These are phyloP conservation scores for Saccostrea echinata DNA, from an alignment of 1,140 invertebrate species.

Conservation along the genomic window DNA sequence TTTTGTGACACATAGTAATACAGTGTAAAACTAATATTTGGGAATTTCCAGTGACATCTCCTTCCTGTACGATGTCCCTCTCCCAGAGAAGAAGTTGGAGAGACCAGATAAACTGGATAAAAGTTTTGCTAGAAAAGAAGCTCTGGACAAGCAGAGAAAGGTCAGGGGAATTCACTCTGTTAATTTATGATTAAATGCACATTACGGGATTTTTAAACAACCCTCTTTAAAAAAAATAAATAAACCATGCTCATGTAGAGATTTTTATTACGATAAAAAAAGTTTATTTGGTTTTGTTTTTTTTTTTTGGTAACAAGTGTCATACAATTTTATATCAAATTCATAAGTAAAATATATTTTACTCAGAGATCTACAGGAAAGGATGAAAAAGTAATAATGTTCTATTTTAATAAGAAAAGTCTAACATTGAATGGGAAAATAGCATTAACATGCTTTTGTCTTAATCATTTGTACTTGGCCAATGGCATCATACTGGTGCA, in stretches of 20 bases:
- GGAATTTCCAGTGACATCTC: conserved; percentile 76
- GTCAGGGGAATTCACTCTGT: conserved; percentile 43
- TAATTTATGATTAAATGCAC: background rate
- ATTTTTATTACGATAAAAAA: too few species aligned
- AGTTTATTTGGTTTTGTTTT: too few species aligned
- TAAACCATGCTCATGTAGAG: background rate
- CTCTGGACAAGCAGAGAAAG: conserved; percentile 64
- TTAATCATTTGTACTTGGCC: background rate
- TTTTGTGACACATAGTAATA: background rate
- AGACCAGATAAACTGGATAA: conserved; percentile 72
- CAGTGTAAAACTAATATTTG: background rate
- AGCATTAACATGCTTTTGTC: background rate
- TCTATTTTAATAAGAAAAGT: background rate
- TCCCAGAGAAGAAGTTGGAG: conserved; percentile 62
- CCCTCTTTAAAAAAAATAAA: background rate
- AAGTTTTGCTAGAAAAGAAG: conserved; percentile 71
- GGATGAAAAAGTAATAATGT: background rate
- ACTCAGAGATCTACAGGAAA: background rate
- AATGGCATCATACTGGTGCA: too few species aligned
- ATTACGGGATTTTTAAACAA: too few species aligned
- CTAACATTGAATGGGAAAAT: background rate
- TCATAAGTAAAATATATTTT: conserved; percentile 1
- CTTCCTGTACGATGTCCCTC: conserved; percentile 79
- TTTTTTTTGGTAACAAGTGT: background rate
- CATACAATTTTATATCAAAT: background rate